These are phyloP conservation scores for Phenganax marumi DNA, from an alignment of 92 coral and sea anemone genomes.

Conservation along the genomic window DNA sequence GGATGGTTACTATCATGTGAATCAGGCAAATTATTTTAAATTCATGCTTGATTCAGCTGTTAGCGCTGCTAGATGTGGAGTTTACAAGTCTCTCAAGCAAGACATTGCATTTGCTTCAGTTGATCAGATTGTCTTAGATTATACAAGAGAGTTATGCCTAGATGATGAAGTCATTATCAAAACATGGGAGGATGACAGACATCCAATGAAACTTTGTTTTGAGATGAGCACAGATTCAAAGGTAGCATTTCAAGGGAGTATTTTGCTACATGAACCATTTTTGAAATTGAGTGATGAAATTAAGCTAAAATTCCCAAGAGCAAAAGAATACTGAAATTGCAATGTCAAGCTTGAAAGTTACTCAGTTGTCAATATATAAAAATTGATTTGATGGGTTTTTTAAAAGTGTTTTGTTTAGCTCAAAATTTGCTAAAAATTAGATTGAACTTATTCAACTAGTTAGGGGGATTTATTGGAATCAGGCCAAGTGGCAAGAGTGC, in stretches of 20 bases:
- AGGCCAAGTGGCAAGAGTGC: too few relatives aligned
- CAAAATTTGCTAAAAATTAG: too few relatives aligned
- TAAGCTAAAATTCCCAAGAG: slow-evolving; percentile 5
- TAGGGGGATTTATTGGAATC: too few relatives aligned
- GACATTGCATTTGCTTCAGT: slow-evolving; percentile 34
- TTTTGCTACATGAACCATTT: slow-evolving; percentile 23
- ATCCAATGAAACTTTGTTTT: slow-evolving; percentile 32
- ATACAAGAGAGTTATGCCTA: slow-evolving; percentile 1
- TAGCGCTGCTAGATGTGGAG: slow-evolving; percentile 14
- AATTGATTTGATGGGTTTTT: not conserved
- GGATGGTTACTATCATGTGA: slow-evolving; percentile 10
- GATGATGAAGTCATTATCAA: slow-evolving; percentile 6
- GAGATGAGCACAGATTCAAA: not conserved
- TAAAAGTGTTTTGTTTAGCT: not conserved
- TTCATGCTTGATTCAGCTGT: slow-evolving; percentile 30
- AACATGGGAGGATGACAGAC: slow-evolving; percentile 21
- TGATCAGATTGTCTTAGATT: slow-evolving; percentile 7
- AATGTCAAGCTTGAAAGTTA: not conserved
- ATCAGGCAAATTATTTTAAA: slow-evolving; percentile 6
- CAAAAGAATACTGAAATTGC: slow-evolving; percentile 3
- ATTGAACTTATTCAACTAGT: too few relatives aligned
- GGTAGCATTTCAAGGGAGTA: slow-evolving; percentile 23
- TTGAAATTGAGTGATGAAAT: slow-evolving; percentile 20
- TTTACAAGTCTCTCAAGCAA: slow-evolving; percentile 20
- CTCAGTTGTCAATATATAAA: not conserved